These are phyloP conservation scores for Bellardia pandia DNA, from an alignment of 2,888 invertebrate genomes.

Conservation along the genomic window DNA sequence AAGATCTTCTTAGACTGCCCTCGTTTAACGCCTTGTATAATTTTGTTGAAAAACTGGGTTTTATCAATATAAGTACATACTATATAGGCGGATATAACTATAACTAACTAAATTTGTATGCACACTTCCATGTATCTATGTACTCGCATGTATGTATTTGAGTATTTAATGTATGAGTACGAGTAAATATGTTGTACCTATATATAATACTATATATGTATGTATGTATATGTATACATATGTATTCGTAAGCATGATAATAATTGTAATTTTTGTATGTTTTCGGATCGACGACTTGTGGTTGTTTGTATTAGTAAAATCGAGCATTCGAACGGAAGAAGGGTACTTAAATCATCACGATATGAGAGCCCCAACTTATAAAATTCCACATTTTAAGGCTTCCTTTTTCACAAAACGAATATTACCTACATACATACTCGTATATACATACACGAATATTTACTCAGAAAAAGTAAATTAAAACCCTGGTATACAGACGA, in stretches of 20 bases:
- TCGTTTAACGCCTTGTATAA: slow-evolving; percentile 19
- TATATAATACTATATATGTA: not conserved
- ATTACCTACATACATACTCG: not conserved
- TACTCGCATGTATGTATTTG: not conserved
- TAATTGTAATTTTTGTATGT: slow-evolving; percentile 28
- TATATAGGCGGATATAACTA: not conserved
- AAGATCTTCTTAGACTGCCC: not conserved
- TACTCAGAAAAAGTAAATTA: slow-evolving; percentile 39
- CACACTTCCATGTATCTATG: not conserved
- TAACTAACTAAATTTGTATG: not conserved
- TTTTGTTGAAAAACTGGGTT: slow-evolving; percentile 38
- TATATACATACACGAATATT: slow-evolving; percentile 5
- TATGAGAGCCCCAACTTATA: slow-evolving; percentile 45
- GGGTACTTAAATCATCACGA: slow-evolving; percentile 19
- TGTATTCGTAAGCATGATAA: not conserved
- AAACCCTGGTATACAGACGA: slow-evolving; percentile 48
- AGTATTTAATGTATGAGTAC: not conserved
- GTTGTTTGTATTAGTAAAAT: slow-evolving; percentile 35
- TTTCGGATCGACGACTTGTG: slow-evolving; percentile 48
- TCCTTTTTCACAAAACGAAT: slow-evolving; percentile 25
- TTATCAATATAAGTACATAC: slow-evolving; percentile 5
- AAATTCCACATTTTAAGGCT: slow-evolving; percentile 58
- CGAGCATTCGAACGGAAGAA: slow-evolving; percentile 30
- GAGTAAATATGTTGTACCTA: not conserved
- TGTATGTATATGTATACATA: not conserved